phyloP scores from a whole-genome alignment of 2,888 invertebrate species.

The Priapulus caudatus region DNA sequence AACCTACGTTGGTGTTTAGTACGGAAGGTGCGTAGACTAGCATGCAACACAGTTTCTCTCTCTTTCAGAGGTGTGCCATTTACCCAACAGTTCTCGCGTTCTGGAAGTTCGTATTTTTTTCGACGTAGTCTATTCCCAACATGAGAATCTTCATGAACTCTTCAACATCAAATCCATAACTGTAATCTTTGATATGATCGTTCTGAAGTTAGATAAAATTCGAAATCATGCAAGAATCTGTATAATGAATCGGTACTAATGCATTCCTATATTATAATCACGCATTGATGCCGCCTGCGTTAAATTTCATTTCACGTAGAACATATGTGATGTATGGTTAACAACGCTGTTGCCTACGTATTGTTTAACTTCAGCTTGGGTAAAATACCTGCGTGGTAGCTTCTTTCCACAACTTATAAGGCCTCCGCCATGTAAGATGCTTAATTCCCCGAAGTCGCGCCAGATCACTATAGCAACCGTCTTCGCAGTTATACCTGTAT shows the following conservation, averaged over 20 bases:
- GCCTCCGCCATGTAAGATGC: conserved; percentile 81
- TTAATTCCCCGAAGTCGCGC: conserved; percentile 72
- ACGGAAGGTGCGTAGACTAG: too few relatives aligned
- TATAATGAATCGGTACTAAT: too few relatives aligned
- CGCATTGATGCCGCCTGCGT: too few relatives aligned
- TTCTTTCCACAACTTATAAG: conserved; percentile 57
- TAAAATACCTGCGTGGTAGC: conserved; percentile 58
- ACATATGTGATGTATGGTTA: too few relatives aligned
- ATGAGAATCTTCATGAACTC: conserved; percentile 70
- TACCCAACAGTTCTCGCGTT: conserved; percentile 9
- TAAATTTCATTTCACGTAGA: too few relatives aligned
- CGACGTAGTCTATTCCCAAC: conserved; percentile 58
- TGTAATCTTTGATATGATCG: conserved; percentile 93
- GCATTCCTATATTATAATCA: too few relatives aligned
- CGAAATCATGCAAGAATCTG: neutral
- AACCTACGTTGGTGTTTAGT: too few relatives aligned
- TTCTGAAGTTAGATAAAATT: conserved; percentile 5
- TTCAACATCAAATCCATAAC: conserved; percentile 73
- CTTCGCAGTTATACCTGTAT: conserved; percentile 84
- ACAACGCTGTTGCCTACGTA: too few relatives aligned
- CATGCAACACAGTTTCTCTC: too few relatives aligned
- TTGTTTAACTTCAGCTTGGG: too few relatives aligned
- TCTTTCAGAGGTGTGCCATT: too few relatives aligned
- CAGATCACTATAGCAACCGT: conserved; percentile 87
- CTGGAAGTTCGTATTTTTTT: conserved; percentile 40